A percentile compares a stretch with the other conserved stretches of the same genome.
Conservation (phyloP, 30 jellyfish, hydroid and myxozoan genomes). For the Pelagia noctiluca region DNA sequence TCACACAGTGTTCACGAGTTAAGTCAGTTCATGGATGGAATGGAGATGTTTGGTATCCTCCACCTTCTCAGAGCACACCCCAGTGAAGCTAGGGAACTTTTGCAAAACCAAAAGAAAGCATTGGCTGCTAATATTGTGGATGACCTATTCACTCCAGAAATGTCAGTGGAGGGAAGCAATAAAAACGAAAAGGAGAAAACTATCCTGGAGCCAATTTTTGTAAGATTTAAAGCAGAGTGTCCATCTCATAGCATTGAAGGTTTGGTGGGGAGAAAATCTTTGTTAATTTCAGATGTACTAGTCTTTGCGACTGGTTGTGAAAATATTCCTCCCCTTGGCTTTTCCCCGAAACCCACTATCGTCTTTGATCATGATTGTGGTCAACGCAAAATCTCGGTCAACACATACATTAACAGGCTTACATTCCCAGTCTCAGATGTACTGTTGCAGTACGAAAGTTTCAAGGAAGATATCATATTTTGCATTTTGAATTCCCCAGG, state of each 20-base stretch:
- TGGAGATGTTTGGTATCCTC: not conserved
- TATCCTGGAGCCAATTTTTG: not conserved
- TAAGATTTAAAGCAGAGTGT: not conserved
- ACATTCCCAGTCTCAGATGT: not conserved
- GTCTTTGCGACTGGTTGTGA: not conserved
- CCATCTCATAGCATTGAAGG: not conserved
- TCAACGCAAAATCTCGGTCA: not conserved
- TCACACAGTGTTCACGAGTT: slow-evolving; percentile 16
- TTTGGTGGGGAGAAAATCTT: not conserved
- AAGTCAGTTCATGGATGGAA: slow-evolving; percentile 28
- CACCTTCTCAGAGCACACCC: not conserved
- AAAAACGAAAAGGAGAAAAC: not conserved
- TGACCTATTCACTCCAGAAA: not conserved
- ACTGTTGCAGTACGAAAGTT: not conserved
- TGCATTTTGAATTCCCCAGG: not conserved
- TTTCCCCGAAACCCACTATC: not conserved
- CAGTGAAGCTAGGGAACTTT: not conserved
- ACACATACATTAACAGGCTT: not conserved
- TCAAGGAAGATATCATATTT: not conserved
- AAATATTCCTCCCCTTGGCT: not conserved
- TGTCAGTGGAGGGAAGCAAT: not conserved
- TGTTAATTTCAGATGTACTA: not conserved
- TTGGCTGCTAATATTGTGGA: not conserved
- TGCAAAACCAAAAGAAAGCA: not conserved
- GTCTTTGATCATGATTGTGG: not conserved